Evolutionary conservation across 2,797 vertebrate species (phyloP).

Genomic region (Amblyraja radiata): DNA sequence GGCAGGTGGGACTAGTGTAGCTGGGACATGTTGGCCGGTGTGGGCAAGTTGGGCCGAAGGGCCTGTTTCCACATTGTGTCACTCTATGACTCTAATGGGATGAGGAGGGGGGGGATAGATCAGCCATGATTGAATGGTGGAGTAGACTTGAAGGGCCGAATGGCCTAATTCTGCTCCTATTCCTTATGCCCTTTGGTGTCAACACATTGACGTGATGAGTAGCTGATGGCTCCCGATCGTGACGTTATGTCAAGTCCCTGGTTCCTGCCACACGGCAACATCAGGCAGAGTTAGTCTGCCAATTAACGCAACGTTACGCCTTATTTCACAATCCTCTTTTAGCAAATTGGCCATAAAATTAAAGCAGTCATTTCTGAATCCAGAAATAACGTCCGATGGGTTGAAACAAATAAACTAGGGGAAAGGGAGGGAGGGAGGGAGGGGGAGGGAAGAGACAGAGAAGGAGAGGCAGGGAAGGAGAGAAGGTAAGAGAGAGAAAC

Average conservation of each 20-base stretch:
- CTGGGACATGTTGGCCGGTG: no score
- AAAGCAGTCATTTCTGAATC: slow-evolving; percentile 29
- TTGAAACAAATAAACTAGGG: background rate
- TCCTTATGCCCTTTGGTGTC: no score
- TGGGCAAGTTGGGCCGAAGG: no score
- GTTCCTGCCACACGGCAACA: no score
- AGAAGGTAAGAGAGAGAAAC: background rate
- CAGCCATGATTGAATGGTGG: no score
- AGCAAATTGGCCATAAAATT: slow-evolving; percentile 26
- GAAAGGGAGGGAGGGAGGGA: background rate
- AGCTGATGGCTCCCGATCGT: background rate
- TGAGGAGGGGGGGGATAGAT: no score
- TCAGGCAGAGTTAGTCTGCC: background rate
- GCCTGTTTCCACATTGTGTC: no score
- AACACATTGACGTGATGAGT: no score
- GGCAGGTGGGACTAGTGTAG: no score
- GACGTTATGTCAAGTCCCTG: background rate
- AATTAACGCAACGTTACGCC: slow-evolving; percentile 20
- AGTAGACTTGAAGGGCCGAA: no score
- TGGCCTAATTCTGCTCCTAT: no score
- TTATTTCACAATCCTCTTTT: slow-evolving; percentile 35
- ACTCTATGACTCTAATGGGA: no score
- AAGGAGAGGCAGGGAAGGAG: background rate
- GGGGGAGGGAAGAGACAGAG: background rate
- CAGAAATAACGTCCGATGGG: background rate